These are phyloP conservation scores for Mionectes olivaceus DNA, from an alignment of 2,797 vertebrate species.

Conservation along the genomic window DNA sequence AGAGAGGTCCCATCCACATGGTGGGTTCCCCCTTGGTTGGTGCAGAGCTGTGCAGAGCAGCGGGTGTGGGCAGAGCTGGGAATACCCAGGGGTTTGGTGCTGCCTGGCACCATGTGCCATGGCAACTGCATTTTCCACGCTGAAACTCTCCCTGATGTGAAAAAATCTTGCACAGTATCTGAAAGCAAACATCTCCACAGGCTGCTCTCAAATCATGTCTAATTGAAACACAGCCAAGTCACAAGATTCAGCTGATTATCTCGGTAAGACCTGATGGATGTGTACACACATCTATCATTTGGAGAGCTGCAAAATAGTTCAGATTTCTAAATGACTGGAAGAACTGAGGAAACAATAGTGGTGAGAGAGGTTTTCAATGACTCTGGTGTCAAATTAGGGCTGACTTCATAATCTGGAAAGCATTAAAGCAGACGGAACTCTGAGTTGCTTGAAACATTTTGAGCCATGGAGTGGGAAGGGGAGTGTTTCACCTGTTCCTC, in stretches of 20 bases:
- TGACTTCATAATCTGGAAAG: background rate
- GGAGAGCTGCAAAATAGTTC: background rate
- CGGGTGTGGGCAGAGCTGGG: background rate
- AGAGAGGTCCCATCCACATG: background rate
- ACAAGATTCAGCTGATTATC: conserved; percentile 31
- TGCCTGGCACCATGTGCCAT: conserved; percentile 2
- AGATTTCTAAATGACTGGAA: background rate
- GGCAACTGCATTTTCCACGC: conserved; percentile 22
- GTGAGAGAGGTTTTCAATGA: background rate
- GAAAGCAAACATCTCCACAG: conserved; percentile 32
- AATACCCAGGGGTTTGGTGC: background rate
- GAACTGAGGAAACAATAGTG: background rate
- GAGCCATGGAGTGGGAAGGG: background rate
- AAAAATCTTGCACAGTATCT: background rate
- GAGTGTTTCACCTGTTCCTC: background rate
- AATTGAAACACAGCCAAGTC: background rate
- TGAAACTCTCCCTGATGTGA: conserved; percentile 10
- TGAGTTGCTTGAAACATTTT: background rate
- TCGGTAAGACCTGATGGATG: background rate
- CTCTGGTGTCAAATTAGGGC: background rate
- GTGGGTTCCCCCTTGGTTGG: background rate
- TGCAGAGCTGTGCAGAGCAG: background rate
- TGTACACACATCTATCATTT: background rate
- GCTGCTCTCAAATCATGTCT: conserved; percentile 23
- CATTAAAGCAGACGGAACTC: background rate